Base-by-base conservation (phyloP, 2,797 vertebrate genomes). In the Apogon talboti region DNA sequence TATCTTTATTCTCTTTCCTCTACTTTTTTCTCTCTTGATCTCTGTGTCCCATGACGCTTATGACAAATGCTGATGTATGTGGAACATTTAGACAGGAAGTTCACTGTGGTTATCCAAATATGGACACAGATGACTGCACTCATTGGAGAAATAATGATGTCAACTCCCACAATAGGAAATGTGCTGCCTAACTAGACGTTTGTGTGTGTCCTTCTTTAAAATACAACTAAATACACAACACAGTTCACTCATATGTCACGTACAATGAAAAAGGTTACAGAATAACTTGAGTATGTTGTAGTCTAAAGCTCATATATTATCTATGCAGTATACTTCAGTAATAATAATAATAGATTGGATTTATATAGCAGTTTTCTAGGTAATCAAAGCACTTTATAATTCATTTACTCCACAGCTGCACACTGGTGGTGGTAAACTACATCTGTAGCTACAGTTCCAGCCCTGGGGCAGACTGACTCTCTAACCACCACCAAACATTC, bases 61-160 rank as follows among this genome's bases (percentile, higher is more conserved):
- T 56, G 55, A 52, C 73, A 85, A 74, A 46, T 82, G 82, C 69
- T 87, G 81, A 82, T 79, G 76, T 70, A 53, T 54, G 71, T 75
- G 74, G 74, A 78, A 82, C 35, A 38, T 46, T 58, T 18, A 55
- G 55, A 79, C 45, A 74, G 58, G 70, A 84, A 66, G 59, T 64
- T 61, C 51, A 51, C 66, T 51, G 78, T 3, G 2, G 51, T 51
- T 64, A 43, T 49, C 72, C 64, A 72, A 78, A 82, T 68, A 66
- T 75, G 72, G 66, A 65, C 8, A 2, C 10, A 50, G 67, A 73
- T 16, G 74, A 63, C 68, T 81, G 41, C 37, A 51, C 42, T 80
- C 76, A 68, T 71, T 61, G 55, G 80, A 87, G 81, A 79, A 80
- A 87, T 82, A 74, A 35, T 78, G 37, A 33, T 63, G 37, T 70